Evolutionary conservation across 1,140 invertebrate genomes (phyloP), one percentile per base, ranked within the genome.

Genomic region (Drosophila bocqueti): DNA sequence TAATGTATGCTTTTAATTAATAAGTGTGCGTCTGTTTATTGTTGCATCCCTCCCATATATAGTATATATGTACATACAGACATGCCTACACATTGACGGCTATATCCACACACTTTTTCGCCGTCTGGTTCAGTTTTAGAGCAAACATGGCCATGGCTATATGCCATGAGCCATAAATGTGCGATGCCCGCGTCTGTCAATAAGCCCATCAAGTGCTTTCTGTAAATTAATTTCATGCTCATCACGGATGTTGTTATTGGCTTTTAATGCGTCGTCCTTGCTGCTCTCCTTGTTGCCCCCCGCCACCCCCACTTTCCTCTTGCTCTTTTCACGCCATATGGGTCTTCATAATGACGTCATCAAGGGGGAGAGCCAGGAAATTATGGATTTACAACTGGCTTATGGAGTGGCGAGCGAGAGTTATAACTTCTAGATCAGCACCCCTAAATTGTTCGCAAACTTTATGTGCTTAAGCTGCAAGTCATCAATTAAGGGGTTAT

Each of bases 181-280:
- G 54, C 52, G 68, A 73, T 77, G 49, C 57, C 74, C 64, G 74
- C 72, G 76, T 73, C 73, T 81, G 67, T 75, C 80, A 83, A 89
- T 86, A 86, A 89, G 86, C 84, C 84, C 82, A 84, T 84, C 77
- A 85, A 84, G 79, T 77, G 77, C 54, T 76, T 76, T 86, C 81
- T 87, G 80, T 83, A 83, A 86, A 86, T 87, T 87, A 86, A 87
- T 86, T 86, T 86, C 82, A 74, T 86, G 84, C 83, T 86, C 83
- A 86, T 86, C 83, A 86, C 84, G 74, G 84, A 75, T 86, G 83
- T 89, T 87, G 83, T 86, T 86, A 86, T 86, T 86, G 84, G 84
- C 72, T 83, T 89, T 86, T 86, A 86, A 86, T 89, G 84, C 76
- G 67, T 74, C 79, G 34, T 66, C 58, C 67, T 67, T 73, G 76